Evolutionary conservation across 2,113 vertebrate species (phyloP), one percentile per base, ranked within the genome.

Genomic region (Trochalopteron elliotii): DNA sequence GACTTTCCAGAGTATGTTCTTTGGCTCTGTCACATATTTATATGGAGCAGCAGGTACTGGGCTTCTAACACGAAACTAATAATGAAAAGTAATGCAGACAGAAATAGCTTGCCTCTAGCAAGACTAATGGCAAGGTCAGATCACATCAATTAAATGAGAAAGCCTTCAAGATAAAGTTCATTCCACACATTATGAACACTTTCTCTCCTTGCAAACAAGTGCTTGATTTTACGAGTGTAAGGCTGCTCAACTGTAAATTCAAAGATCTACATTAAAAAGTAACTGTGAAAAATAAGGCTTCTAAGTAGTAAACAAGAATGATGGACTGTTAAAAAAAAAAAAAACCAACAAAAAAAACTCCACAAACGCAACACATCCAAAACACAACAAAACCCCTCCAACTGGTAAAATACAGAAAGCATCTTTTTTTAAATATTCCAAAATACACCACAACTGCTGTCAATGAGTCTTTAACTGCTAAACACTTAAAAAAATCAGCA

Each of bases 101-200:
- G 87, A 97, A 97, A 96, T 96, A 96, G 82, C 60, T 96, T 93
- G 93, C 96, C 94, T 96, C 83, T 55, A 95, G 96, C 92, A 95
- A 97, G 53, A 96, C 91, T 96, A 96, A 97, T 93, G 81, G 93
- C 95, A 97, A 98, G 92, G 93, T 97, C 92, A 94, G 47, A 85
- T 78, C 87, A 80, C 68, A 96, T 96, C 94, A 97, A 95, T 97
- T 97, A 96, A 97, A 96, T 87, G 65, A 91, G 79, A 96, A 91
- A 87, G 37, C 60, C 59, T 96, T 33, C 65, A 91, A 87, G 72
- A 93, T 86, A 94, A 92, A 95, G 59, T 94, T 97, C 55, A 87
- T 59, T 87, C 42, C 63, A 84, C n/a, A 70, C 37, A 70, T 76
- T 92, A 42, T 68, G 53, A 93, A 60, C 39, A 75, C 80, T 94